Evolutionary conservation across 2,888 invertebrate species (phyloP).

Genomic region (Masnerella sp.): DNA sequence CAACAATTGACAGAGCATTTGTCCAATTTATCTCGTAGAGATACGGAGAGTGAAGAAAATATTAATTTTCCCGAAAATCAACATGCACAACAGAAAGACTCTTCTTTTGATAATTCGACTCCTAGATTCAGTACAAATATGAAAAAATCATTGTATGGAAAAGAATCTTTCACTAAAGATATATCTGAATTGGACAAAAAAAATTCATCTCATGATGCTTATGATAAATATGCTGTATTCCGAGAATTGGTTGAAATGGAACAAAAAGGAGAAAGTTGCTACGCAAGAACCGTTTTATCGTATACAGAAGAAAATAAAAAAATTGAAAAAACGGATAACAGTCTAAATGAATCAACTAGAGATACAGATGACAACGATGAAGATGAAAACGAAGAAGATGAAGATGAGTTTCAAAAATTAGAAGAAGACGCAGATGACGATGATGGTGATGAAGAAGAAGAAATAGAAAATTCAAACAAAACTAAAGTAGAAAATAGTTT

Average conservation of each 20-base stretch:
- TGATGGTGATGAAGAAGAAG: constrained; percentile 63
- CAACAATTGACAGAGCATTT: constrained; percentile 91
- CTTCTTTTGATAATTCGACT: too few species aligned
- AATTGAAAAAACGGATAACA: constrained; percentile 50
- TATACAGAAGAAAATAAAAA: constrained; percentile 33
- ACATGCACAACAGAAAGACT: constrained; percentile 37
- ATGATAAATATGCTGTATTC: constrained; percentile 92
- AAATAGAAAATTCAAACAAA: constrained; percentile 58
- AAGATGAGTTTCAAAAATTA: constrained; percentile 46
- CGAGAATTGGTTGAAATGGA: constrained; percentile 89
- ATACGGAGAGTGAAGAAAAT: constrained; percentile 65
- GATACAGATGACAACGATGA: constrained; percentile 65
- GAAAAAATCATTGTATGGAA: too few species aligned
- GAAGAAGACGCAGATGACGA: constrained; percentile 68
- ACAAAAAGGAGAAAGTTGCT: constrained; percentile 59
- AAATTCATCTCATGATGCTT: constrained; percentile 81
- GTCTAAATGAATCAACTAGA: constrained; percentile 52
- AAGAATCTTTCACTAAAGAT: too few species aligned
- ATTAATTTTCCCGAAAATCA: constrained; percentile 44
- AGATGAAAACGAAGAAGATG: constrained; percentile 65
- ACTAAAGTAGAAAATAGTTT: constrained; percentile 20
- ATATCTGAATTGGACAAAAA: constrained; percentile 80
- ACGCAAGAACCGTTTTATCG: constrained; percentile 36
- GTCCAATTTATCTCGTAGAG: constrained; percentile 77
- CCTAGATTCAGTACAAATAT: too few species aligned